Evolutionary conservation across 2,113 vertebrate species (phyloP), one percentile per base, ranked within the genome.

Genomic region (Polyodon spathula): DNA sequence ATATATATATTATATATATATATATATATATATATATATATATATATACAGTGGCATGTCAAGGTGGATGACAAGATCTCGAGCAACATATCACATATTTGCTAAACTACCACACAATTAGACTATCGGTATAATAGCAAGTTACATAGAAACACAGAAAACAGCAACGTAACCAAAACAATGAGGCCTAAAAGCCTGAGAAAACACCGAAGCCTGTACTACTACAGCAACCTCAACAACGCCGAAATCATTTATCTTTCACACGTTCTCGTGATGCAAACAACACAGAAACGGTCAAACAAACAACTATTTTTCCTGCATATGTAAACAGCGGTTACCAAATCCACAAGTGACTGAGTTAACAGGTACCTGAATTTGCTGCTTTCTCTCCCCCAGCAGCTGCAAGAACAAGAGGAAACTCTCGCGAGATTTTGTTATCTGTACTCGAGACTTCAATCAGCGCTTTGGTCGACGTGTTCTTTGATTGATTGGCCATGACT

Each of bases 231-330:
- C 54, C 12, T 17, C 40, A n/a, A 3, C 17, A 41, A 14, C 40
- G 38, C 39, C 27, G 11, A 54, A 37, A 37, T 14, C 6, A 56
- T 40, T 14, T 40, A 61, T 38, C 37, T 53, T 55, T 68, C 40
- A 62, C 42, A 56, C 1, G 15, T 76, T 76, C 76, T 77, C 76
- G 55, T 8, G 50, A 46, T 48, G n/a, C 11, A 73, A 71, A 38
- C 67, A 81, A 70, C 79, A 76, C 74, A 80, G 42, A 43, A 5
- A 50, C 7, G n/a, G 11, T 14, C 11, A 50, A 12, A n/a, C n/a
- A n/a, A n/a, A n/a, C n/a, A n/a, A n/a, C n/a, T n/a, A n/a, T n/a
- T n/a, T n/a, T n/a, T n/a, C n/a, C n/a, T n/a, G n/a, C n/a, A n/a
- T n/a, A n/a, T n/a, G n/a, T n/a, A n/a, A n/a, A n/a, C n/a, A n/a